phyloP scores from a whole-genome alignment of 2,797 vertebrate genomes.

The Percopsis omiscomaycus region DNA sequence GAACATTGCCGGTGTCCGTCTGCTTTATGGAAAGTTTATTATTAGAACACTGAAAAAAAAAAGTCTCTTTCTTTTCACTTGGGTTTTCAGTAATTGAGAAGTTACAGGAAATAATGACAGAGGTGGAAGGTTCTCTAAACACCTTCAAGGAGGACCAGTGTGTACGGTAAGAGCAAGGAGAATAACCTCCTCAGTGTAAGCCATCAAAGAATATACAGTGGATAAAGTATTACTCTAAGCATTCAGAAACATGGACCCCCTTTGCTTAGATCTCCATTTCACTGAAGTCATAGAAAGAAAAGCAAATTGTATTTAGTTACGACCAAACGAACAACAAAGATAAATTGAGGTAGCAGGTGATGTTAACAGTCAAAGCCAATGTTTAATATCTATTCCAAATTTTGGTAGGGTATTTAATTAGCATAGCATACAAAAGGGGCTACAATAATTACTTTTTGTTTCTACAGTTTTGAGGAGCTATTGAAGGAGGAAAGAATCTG shows the following conservation, averaged over 20 bases:
- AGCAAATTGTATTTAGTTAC: no score
- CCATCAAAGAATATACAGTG: neutral
- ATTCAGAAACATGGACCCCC: no score
- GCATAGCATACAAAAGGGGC: neutral
- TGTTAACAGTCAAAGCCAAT: no score
- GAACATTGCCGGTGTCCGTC: neutral
- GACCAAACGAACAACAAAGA: no score
- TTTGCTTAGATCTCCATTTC: no score
- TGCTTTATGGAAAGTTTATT: neutral
- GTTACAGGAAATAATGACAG: conserved; percentile 88
- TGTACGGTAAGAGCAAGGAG: conserved; percentile 72
- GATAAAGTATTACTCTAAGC: no score
- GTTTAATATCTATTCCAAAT: neutral
- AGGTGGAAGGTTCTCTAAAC: conserved; percentile 85
- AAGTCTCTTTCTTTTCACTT: no score
- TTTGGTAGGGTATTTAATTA: neutral
- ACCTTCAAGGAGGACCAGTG: conserved; percentile 86
- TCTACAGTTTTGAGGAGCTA: conserved; percentile 84
- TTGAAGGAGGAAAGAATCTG: conserved; percentile 85
- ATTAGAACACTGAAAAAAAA: neutral
- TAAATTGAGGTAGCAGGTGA: no score
- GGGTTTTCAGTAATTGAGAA: conserved; percentile 82
- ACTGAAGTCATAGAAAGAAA: no score
- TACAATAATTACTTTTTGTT: neutral
- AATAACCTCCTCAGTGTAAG: neutral